Conservation (phyloP, 2,113 vertebrate genomes). For the Okapia johnstoni region DNA sequence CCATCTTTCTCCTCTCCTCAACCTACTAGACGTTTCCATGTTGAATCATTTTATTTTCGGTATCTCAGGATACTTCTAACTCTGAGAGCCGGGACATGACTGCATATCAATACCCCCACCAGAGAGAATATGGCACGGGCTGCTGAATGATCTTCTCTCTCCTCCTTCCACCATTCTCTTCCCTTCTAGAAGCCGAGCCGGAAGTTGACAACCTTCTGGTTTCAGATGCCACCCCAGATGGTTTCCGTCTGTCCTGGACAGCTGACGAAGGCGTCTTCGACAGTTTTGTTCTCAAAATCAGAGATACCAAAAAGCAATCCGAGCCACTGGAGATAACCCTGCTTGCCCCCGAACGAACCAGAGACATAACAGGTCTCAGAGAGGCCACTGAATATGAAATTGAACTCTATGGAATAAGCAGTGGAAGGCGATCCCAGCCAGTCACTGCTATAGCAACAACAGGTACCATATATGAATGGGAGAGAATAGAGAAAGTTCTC, state of each 20-base stretch:
- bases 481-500: background rate
- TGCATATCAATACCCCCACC: constrained; percentile 45
- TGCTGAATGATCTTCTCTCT: constrained; percentile 52
- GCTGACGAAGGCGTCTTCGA: constrained; percentile 92
- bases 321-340: constrained; percentile 87
- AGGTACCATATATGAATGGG: constrained; percentile 85
- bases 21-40: background rate
- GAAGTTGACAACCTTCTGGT: constrained; percentile 91
- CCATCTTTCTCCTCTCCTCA: background rate
- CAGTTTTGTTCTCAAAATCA: constrained; percentile 92
- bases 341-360: constrained; percentile 84
- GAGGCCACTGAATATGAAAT: constrained; percentile 92
- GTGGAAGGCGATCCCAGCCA: constrained; percentile 88
- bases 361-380: constrained; percentile 84
- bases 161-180: constrained; percentile 67
- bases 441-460: constrained; percentile 86
- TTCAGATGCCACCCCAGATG: constrained; percentile 85
- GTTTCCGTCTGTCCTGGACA: constrained; percentile 92
- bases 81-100: constrained; percentile 67
- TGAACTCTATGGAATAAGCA: constrained; percentile 90
- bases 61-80: constrained; percentile 68
- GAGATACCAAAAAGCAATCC: constrained; percentile 80
- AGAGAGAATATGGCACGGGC: background rate
- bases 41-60: constrained; percentile 22
- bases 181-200: constrained; percentile 89